phyloP scores from a whole-genome alignment of 2,888 invertebrate species.

The Crematogaster levior region DNA sequence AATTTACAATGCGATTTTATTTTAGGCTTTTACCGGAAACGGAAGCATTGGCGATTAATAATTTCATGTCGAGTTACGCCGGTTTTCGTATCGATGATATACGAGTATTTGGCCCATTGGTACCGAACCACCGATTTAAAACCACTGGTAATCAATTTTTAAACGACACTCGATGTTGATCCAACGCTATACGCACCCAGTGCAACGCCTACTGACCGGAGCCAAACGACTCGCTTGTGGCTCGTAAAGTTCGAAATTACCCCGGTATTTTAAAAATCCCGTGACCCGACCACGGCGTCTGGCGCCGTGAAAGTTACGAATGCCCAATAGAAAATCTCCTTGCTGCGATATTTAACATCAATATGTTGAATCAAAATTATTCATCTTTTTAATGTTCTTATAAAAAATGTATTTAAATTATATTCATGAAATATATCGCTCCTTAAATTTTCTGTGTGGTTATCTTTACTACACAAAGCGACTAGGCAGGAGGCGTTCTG shows the following conservation, averaged over 20 bases:
- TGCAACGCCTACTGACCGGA: background rate
- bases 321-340: slow-evolving; percentile 1
- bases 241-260: slow-evolving; percentile 49
- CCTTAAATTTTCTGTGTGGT: slow-evolving; percentile 58
- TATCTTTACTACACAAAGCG: slow-evolving; percentile 59
- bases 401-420: background rate
- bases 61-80: slow-evolving; percentile 15
- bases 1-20: background rate
- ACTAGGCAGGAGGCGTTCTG: too few species aligned
- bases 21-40: slow-evolving; percentile 12
- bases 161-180: slow-evolving; percentile 47
- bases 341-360: background rate
- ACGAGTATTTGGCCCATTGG: slow-evolving; percentile 32
- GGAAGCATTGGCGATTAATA: slow-evolving; percentile 27
- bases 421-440: slow-evolving; percentile 42
- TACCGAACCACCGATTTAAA: slow-evolving; percentile 38
- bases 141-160: slow-evolving; percentile 49
- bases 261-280: slow-evolving; percentile 34
- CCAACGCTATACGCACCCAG: slow-evolving; percentile 13
- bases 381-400: background rate
- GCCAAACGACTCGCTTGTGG: slow-evolving; percentile 48
- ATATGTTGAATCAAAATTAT: slow-evolving; percentile 15
- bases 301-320: slow-evolving; percentile 1
- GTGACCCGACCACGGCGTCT: slow-evolving; percentile 8
- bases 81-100: slow-evolving; percentile 37